Evolutionary conservation across 2,113 vertebrate species (phyloP), one percentile per base, ranked within the genome.

Genomic region (Carollia perspicillata): DNA sequence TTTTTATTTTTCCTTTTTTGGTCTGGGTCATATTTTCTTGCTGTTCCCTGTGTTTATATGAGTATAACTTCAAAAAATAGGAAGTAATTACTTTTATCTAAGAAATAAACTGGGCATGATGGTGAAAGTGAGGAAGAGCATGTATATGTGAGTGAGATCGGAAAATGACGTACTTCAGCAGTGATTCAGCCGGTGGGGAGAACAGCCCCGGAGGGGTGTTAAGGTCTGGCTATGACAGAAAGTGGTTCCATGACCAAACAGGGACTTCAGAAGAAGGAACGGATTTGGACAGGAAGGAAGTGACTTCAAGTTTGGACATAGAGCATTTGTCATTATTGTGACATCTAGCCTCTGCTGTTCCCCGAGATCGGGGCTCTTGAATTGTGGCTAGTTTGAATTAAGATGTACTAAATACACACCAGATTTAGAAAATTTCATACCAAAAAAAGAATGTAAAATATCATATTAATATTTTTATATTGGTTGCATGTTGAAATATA

Each of bases 381-480:
- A 85, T 53, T 86, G 49, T 84, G n/a, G 2, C 44, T 92, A 18
- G 26, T 81, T 74, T 84, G 77, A 84, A 87, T 49, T 96, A 33
- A 69, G 23, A 53, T 77, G 18, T 60, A 5, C 83, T 72, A 86
- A 93, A 89, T 89, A 33, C 17, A 81, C 1, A 58, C 20, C 49
- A 55, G 26, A 81, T 88, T 97, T 87, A 40, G 17, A 84, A 95
- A 44, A 71, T 18, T 80, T 71, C 71, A 13, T 84, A 60, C 42
- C 63, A 90, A 72, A 92, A 92, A 92, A 53, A 84, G 3, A 86
- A 65, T 72, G 23, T 84, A 79, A 86, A 95, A 44, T 75, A 33
- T 30, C 18, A 11, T 30, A 78, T 85, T 86, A 77, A 72, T 87
- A 47, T 78, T 89, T 68, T 90, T 78, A 72, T 84, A 66, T 95